Evolutionary conservation across 2,888 invertebrate genomes (phyloP), one percentile per base, ranked within the genome.

Genomic region (Lepidochrysops patricia): DNA sequence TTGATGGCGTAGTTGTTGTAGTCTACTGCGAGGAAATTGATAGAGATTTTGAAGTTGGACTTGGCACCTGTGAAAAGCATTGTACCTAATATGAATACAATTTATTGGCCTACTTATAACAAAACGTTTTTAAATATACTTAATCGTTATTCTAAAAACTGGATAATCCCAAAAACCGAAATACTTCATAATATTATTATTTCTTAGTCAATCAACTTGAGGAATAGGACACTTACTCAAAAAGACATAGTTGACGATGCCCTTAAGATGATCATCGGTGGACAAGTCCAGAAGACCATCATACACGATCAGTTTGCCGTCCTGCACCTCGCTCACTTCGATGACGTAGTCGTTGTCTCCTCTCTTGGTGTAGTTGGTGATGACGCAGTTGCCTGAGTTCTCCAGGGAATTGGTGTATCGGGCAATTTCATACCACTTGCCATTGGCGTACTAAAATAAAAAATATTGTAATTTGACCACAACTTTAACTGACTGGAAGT

Each of bases 1-100:
- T 54, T 54, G 19, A 54, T 54, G 4, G 29, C 54, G 32, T 54
- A 54, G 54, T 15, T 54, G 15, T 7, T 54, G 54, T 54, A 54
- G 54, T 54, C 54, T 1, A 54, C 54, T 4, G 19, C 29, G n/a
- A 54, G 54, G 32, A 54, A 32, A 29, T 5, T 29, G 4, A 54
- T 23, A 12, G 29, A 4, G 6, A 54, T 13, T 4, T 54, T 54
- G 32, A 19, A 54, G 29, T 29, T 29, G 4, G 54, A 19, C 29
- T 32, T 32, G 32, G 15, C 29, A 23, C 4, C 54, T 54, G 54
- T 7, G 32, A 54, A 13, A 13, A 19, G 15, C 4, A 13, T 2
- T 29, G 29, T 29, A 5, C 4, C 29, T 29, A 29, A 7, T 29
- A 5, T 4, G 29, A 29, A n/a, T n/a, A n/a, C n/a, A n/a, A n/a